Conservation (phyloP, 2,888 invertebrate species). For the Pristionchus fissidentatus region DNA sequence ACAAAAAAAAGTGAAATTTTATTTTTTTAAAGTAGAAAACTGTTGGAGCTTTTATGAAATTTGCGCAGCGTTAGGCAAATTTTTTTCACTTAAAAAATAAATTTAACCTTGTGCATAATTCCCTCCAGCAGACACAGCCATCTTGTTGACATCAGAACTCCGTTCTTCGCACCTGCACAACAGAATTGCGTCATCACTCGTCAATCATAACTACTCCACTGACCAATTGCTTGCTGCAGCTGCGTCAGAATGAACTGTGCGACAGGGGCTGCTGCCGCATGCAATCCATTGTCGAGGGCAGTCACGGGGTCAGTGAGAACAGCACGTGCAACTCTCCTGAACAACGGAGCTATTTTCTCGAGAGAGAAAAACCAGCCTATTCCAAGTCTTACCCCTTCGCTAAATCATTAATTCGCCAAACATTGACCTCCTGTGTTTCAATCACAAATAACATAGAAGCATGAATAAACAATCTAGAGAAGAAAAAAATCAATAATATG, state of each 20-base stretch:
- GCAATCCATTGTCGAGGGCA: constrained; percentile 66
- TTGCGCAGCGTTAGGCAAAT: not conserved
- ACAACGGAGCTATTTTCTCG: too few species aligned
- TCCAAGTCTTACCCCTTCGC: too few species aligned
- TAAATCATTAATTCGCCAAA: too few species aligned
- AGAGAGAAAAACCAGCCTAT: too few species aligned
- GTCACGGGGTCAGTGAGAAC: constrained; percentile 71
- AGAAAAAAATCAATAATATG: not conserved
- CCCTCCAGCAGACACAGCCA: constrained; percentile 71
- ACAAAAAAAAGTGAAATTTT: not conserved
- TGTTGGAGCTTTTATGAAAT: not conserved
- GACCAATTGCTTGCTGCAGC: constrained; percentile 59
- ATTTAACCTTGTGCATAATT: constrained; percentile 64
- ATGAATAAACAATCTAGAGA: too few species aligned
- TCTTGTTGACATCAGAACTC: constrained; percentile 61
- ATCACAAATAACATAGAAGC: too few species aligned
- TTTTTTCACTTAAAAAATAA: not conserved
- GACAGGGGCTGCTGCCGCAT: constrained; percentile 64
- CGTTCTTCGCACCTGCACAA: constrained; percentile 56
- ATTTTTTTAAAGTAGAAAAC: not conserved
- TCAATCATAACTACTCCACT: constrained; percentile 11
- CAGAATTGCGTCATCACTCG: not conserved
- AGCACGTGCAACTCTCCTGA: constrained; percentile 52
- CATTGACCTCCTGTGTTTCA: too few species aligned
- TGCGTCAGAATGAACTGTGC: constrained; percentile 61